These are phyloP conservation scores for Gadopsis bispinosus DNA, from an alignment of 2,797 vertebrate genomes.

Conservation along the genomic window DNA sequence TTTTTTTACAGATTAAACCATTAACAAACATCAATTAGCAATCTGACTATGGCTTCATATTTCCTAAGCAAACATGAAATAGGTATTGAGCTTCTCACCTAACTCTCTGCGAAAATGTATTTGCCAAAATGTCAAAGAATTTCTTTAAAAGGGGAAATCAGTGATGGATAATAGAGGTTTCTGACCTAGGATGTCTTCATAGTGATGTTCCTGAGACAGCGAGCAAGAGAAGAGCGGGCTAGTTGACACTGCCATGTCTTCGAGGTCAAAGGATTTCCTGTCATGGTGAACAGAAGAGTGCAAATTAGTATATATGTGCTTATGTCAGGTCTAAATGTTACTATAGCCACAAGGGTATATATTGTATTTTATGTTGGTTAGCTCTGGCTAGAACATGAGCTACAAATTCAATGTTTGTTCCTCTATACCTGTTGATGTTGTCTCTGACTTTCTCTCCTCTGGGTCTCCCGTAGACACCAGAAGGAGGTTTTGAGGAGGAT, in stretches of 20 bases:
- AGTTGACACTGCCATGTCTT: constrained; percentile 89
- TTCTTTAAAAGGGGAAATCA: not conserved
- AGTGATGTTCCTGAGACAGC: constrained; percentile 94
- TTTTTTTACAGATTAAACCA: too few relatives aligned
- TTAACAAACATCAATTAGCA: too few relatives aligned
- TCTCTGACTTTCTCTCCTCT: constrained; percentile 85
- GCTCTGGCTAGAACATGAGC: not conserved
- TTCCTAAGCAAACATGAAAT: too few relatives aligned
- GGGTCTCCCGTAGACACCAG: constrained; percentile 86
- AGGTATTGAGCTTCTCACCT: not conserved
- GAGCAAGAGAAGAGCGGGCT: constrained; percentile 84
- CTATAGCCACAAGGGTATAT: not conserved
- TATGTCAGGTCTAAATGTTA: not conserved
- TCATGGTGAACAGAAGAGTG: not conserved
- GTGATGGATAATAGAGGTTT: not conserved
- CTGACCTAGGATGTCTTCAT: constrained; percentile 92
- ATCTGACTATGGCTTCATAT: too few relatives aligned
- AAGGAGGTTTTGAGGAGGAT: constrained; percentile 88
- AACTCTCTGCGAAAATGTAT: not conserved
- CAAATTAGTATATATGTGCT: not conserved
- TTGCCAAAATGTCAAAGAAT: not conserved
- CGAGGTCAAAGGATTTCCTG: constrained; percentile 94
- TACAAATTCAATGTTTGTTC: not conserved
- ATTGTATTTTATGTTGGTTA: not conserved
- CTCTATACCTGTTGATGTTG: constrained; percentile 87